phyloP scores from a whole-genome alignment of 1,140 invertebrate species.

The Euglossa dilemma region DNA sequence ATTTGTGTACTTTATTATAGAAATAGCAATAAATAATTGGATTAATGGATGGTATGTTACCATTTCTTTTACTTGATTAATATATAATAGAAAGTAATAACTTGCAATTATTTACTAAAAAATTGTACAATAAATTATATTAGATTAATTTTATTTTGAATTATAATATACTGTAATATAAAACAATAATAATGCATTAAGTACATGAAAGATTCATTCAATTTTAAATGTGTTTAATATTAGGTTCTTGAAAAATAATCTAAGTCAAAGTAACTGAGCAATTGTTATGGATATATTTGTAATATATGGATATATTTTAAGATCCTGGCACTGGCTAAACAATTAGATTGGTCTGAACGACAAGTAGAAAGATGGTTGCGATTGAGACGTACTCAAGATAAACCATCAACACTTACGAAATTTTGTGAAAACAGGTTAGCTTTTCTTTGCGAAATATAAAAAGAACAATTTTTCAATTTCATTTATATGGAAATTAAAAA shows the following conservation, averaged over 20 bases:
- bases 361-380: conserved; percentile 96
- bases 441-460: conserved; percentile 42
- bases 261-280: conserved; percentile 11
- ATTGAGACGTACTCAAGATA: conserved; percentile 90
- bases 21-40: neutral
- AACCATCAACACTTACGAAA: conserved; percentile 94
- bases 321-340: conserved; percentile 91
- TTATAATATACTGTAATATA: neutral
- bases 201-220: neutral
- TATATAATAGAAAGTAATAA: neutral
- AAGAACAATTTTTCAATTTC: neutral
- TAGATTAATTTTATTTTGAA: neutral
- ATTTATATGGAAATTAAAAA: neutral
- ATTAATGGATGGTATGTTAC: neutral
- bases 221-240: conserved; percentile 25
- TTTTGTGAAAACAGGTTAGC: conserved; percentile 92
- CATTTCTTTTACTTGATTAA: too few species aligned
- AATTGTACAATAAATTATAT: neutral
- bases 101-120: neutral
- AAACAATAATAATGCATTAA: neutral
- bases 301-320: conserved; percentile 76
- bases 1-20: too few species aligned
- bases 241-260: conserved; percentile 37
- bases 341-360: conserved; percentile 93
- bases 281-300: conserved; percentile 29